Conservation (phyloP, 2,797 vertebrate genomes). For the Zenarchopterus dispar region DNA sequence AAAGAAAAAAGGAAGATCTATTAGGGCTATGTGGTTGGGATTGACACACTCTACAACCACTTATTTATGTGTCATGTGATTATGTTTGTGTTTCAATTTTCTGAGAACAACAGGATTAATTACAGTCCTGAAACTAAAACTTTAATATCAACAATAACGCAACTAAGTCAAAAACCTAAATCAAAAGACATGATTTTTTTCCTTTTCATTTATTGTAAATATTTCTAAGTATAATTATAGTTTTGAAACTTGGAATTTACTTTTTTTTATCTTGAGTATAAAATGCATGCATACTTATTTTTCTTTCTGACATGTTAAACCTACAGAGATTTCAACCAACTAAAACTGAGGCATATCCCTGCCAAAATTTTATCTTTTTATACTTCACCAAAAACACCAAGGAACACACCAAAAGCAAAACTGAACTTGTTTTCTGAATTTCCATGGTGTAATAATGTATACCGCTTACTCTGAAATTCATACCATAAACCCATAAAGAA, state of each 20-base stretch:
- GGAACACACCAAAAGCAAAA: too few relatives aligned
- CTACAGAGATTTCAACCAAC: too few relatives aligned
- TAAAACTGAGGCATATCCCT: too few relatives aligned
- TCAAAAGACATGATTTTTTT: not conserved
- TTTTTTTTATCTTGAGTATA: not conserved
- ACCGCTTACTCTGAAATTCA: too few relatives aligned
- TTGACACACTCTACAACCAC: slow-evolving; percentile 7
- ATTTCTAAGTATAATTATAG: too few relatives aligned
- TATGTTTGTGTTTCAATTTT: slow-evolving; percentile 42
- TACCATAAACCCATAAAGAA: too few relatives aligned
- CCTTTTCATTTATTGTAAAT: not conserved
- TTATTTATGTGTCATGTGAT: slow-evolving; percentile 32
- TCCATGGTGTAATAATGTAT: too few relatives aligned
- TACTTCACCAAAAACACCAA: too few relatives aligned
- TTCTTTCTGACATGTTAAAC: not conserved
- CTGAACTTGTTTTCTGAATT: too few relatives aligned
- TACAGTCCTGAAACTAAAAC: slow-evolving; percentile 33
- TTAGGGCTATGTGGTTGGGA: not conserved
- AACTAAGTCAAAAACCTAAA: slow-evolving; percentile 22
- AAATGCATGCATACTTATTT: slow-evolving; percentile 10
- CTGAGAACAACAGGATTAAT: slow-evolving; percentile 47
- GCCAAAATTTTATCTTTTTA: too few relatives aligned
- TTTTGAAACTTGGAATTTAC: not conserved
- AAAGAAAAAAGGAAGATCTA: too few relatives aligned
- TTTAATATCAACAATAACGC: not conserved